Evolutionary conservation across 2,888 invertebrate species (phyloP).

Genomic region (Spodoptera littoralis): DNA sequence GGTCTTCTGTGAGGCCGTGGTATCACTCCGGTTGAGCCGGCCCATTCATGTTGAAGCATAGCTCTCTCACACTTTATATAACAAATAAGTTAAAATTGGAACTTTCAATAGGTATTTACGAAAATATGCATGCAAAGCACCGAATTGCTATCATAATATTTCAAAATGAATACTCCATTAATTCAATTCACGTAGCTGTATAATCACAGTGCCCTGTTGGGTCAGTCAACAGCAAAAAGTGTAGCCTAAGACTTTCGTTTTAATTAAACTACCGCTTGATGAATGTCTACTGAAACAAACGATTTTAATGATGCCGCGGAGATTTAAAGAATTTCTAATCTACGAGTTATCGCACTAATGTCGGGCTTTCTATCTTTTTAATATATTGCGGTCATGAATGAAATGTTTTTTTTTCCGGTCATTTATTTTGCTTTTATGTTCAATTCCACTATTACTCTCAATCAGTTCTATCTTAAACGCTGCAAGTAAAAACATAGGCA

Average conservation of each 20-base stretch:
- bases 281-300: constrained; percentile 68
- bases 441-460: too few species aligned
- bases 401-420: too few species aligned
- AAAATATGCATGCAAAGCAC: too few species aligned
- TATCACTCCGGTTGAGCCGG: too few species aligned
- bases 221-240: constrained; percentile 63
- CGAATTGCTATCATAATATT: neutral
- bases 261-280: constrained; percentile 73
- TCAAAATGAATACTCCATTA: constrained; percentile 21
- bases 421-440: too few species aligned
- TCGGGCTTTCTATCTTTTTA: constrained; percentile 9
- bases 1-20: too few species aligned
- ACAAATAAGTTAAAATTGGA: too few species aligned
- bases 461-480: too few species aligned
- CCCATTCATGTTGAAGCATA: too few species aligned
- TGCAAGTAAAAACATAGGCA: too few species aligned
- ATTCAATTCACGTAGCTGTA: constrained; percentile 12
- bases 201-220: constrained; percentile 63
- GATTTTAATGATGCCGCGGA: constrained; percentile 66
- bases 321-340: constrained; percentile 52
- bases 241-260: constrained; percentile 67
- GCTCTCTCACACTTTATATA: too few species aligned
- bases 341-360: constrained; percentile 10
- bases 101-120: too few species aligned
- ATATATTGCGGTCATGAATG: constrained; percentile 1